A percentile compares a stretch with the other conserved stretches of the same genome.
Evolutionary conservation across 2,888 invertebrate genomes (phyloP).

Genomic region (Mellilla xanthometata): DNA sequence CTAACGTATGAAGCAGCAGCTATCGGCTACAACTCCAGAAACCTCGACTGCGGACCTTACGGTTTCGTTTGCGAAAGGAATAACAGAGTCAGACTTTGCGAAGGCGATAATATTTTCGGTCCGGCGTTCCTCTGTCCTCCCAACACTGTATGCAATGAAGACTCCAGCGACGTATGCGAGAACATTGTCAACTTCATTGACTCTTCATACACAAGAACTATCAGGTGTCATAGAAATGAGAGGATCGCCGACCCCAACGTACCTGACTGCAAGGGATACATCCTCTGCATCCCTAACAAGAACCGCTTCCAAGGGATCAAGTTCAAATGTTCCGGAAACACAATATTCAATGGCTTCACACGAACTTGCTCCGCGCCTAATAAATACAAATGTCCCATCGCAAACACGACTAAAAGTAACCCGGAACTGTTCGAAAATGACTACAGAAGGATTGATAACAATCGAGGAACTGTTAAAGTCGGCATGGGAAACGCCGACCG

Average conservation of each 20-base stretch:
- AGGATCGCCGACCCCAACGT: constrained; percentile 69
- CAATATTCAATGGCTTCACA: constrained; percentile 67
- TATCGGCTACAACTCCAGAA: constrained; percentile 41
- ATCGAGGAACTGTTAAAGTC: constrained; percentile 23
- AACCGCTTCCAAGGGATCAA: constrained; percentile 72
- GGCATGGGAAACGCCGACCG: constrained; percentile 19
- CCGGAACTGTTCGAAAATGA: constrained; percentile 43
- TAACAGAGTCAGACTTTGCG: constrained; percentile 61
- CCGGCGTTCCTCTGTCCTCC: constrained; percentile 66
- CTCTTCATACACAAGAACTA: constrained; percentile 50
- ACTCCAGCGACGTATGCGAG: constrained; percentile 69
- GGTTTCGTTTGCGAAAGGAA: constrained; percentile 66
- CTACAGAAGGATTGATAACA: constrained; percentile 42
- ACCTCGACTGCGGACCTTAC: constrained; percentile 62
- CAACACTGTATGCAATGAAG: constrained; percentile 69
- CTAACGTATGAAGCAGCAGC: constrained; percentile 19
- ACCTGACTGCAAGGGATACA: constrained; percentile 72
- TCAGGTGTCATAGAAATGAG: constrained; percentile 64
- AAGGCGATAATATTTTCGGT: constrained; percentile 55
- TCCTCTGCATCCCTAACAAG: constrained; percentile 69
- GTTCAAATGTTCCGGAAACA: constrained; percentile 70
- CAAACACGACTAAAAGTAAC: constrained; percentile 42
- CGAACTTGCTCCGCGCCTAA: constrained; percentile 65
- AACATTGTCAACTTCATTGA: constrained; percentile 61
- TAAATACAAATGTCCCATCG: constrained; percentile 63